Evolutionary conservation across 1,140 invertebrate genomes (phyloP).

Genomic region (Mercenaria mercenaria): DNA sequence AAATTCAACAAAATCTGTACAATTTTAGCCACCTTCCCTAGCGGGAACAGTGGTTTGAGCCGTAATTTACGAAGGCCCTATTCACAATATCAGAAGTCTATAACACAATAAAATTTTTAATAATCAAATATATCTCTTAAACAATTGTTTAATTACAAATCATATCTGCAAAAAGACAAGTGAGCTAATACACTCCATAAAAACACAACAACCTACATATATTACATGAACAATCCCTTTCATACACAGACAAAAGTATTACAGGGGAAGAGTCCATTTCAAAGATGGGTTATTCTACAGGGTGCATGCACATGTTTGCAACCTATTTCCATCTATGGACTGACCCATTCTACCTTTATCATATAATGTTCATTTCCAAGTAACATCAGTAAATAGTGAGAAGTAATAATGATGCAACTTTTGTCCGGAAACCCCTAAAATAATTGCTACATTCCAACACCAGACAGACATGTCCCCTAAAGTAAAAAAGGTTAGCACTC

Average conservation of each 20-base stretch:
- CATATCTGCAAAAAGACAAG: background rate
- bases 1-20: slow-evolving; percentile 42
- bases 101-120: slow-evolving; percentile 48
- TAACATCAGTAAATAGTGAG: too few species aligned
- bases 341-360: too few species aligned
- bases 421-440: too few species aligned
- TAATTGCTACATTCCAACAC: too few species aligned
- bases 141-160: slow-evolving; percentile 6
- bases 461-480: too few species aligned
- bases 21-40: slow-evolving; percentile 40
- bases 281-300: background rate
- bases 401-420: too few species aligned
- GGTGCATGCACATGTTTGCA: background rate
- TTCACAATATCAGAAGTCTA: slow-evolving; percentile 9
- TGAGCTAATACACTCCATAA: background rate
- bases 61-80: slow-evolving; percentile 23
- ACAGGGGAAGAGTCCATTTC: background rate
- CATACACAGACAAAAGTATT: background rate
- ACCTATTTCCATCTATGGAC: background rate
- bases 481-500: too few species aligned
- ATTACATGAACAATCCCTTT: background rate
- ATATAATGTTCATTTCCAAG: too few species aligned
- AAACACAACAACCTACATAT: slow-evolving; percentile 6
- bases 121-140: slow-evolving; percentile 42
- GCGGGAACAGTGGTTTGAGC: background rate